Conservation (phyloP, 2,113 vertebrate genomes). For the Sorex araneus region DNA sequence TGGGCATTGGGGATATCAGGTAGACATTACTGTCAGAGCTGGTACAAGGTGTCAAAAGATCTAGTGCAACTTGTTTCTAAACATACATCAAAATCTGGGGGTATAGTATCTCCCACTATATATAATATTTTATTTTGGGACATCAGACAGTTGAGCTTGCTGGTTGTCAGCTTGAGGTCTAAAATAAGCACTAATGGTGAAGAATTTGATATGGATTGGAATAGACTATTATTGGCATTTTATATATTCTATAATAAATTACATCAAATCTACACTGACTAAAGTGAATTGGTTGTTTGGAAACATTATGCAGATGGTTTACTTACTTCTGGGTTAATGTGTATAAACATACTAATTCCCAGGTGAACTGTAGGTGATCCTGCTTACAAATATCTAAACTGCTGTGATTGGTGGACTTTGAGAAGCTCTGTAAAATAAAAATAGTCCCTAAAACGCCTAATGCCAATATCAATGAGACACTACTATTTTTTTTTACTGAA, state of each 20-base stretch:
- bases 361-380: conserved; percentile 9
- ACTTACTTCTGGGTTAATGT: conserved; percentile 51
- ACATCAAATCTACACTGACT: not conserved
- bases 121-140: not conserved
- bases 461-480: not conserved
- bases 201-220: not conserved
- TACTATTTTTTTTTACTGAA: conserved; percentile 54
- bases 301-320: conserved; percentile 49
- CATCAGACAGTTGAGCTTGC: not conserved
- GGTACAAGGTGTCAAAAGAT: not conserved
- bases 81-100: not conserved
- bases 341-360: conserved; percentile 17
- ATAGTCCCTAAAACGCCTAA: conserved; percentile 15
- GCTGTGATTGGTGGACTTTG: conserved; percentile 34
- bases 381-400: conserved; percentile 31
- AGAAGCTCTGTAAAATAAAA: conserved; percentile 60
- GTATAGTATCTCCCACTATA: not conserved
- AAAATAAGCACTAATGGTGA: not conserved
- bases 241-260: not conserved
- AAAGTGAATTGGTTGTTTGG: not conserved
- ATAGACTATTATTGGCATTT: not conserved
- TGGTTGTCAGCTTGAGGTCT: not conserved
- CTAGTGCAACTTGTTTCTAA: not conserved
- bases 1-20: not conserved
- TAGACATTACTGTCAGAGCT: fast-evolving